Evolutionary conservation across 2,113 vertebrate genomes (phyloP).

Genomic region (Antidorcas marsupialis): DNA sequence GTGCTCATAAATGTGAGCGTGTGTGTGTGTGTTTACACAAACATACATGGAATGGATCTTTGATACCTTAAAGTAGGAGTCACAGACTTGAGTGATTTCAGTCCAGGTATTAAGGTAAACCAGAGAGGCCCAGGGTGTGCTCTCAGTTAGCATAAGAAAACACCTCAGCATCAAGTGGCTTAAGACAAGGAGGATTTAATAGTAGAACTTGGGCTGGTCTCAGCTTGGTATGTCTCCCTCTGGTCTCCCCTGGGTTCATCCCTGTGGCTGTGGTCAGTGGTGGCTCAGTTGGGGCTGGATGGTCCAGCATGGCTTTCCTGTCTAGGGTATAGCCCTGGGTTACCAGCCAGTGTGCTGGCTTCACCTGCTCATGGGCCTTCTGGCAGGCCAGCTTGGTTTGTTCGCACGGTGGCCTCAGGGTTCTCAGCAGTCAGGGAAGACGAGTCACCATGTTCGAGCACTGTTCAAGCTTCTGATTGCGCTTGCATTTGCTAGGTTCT

Average conservation of each 20-base stretch:
- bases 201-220: neutral
- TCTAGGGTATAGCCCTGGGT: neutral
- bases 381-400: neutral
- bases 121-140: neutral
- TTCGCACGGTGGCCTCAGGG: neutral
- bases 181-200: neutral
- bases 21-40: neutral
- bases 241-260: neutral
- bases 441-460: rapidly evolving
- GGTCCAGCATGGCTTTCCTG: neutral
- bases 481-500: neutral
- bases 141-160: neutral
- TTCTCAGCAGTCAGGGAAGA: neutral
- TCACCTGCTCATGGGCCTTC: neutral
- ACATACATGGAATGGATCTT: neutral
- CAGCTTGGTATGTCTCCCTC: neutral
- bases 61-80: neutral
- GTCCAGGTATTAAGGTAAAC: neutral
- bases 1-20: neutral
- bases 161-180: neutral
- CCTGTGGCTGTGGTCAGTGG: rapidly evolving
- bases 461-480: neutral
- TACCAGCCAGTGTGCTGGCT: rapidly evolving
- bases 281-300: neutral
- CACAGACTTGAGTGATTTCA: neutral